Evolutionary conservation across 2,888 invertebrate genomes (phyloP).

Genomic region (Morpho achilles): DNA sequence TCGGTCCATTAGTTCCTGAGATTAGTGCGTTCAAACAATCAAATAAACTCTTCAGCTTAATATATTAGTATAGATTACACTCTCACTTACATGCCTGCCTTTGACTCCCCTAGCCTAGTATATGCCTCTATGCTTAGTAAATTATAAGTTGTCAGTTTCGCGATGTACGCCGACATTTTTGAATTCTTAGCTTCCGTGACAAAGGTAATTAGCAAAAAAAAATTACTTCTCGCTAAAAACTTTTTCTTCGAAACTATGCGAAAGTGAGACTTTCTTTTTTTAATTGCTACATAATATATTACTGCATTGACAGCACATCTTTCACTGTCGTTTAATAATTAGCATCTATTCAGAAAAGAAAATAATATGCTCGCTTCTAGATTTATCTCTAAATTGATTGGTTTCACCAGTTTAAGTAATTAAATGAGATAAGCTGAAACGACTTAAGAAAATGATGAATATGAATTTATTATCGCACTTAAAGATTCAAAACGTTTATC

Average conservation of each 20-base stretch:
- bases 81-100: no score
- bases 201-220: slow-evolving; percentile 1
- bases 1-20: no score
- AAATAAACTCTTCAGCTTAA: no score
- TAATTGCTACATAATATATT: slow-evolving; percentile 26
- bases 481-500: no score
- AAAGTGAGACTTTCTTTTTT: slow-evolving; percentile 17
- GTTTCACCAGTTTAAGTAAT: slow-evolving; percentile 7
- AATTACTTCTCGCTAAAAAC: background rate
- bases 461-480: slow-evolving; percentile 46
- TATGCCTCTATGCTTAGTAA: no score
- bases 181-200: slow-evolving; percentile 6
- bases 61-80: no score
- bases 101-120: no score
- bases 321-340: slow-evolving; percentile 22
- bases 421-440: background rate
- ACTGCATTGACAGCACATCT: slow-evolving; percentile 23
- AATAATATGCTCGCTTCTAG: slow-evolving; percentile 10
- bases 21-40: no score
- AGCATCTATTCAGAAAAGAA: slow-evolving; percentile 16
- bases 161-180: background rate
- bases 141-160: no score
- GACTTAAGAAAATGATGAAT: no score
- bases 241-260: slow-evolving; percentile 6
- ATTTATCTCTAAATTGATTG: slow-evolving; percentile 20